Conservation (phyloP, 23 tunicate genomes). For the Halocynthia roretzi region DNA sequence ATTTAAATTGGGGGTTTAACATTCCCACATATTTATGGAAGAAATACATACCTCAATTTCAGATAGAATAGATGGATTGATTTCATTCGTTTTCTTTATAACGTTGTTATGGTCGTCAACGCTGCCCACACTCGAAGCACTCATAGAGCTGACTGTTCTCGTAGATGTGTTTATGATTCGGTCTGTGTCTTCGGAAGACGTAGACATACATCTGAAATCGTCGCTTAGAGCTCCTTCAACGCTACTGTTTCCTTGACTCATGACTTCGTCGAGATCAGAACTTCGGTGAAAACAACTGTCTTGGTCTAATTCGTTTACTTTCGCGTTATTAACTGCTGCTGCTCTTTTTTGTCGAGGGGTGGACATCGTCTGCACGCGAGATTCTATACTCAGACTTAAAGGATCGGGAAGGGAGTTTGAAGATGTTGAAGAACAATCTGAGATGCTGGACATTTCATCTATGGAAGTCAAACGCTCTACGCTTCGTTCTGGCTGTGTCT, state of each 20-base stretch:
- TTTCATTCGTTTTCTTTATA: conserved; percentile 14
- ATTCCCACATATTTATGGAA: background rate
- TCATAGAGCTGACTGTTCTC: conserved; percentile 15
- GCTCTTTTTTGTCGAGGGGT: conserved; percentile 22
- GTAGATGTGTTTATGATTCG: conserved; percentile 7
- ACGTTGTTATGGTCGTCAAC: background rate
- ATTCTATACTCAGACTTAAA: background rate
- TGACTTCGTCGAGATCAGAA: conserved; percentile 7
- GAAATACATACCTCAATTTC: conserved; percentile 45
- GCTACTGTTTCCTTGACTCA: background rate
- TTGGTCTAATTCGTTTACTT: background rate
- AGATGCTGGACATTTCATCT: conserved; percentile 46
- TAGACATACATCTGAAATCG: conserved; percentile 3
- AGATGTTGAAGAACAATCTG: conserved; percentile 61
- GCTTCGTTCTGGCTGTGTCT: background rate
- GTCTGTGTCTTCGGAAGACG: conserved; percentile 21
- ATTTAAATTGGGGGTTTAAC: background rate
- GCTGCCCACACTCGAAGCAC: background rate
- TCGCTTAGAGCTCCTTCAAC: background rate
- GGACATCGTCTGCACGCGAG: conserved; percentile 21
- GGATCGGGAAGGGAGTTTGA: conserved; percentile 44
- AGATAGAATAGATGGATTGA: conserved; percentile 67
- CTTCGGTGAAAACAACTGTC: conserved; percentile 7
- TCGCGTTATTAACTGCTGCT: background rate
- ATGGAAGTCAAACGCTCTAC: conserved; percentile 47